These are phyloP conservation scores for Thymelicus lineola DNA, from an alignment of 2,888 invertebrate genomes.

Conservation along the genomic window DNA sequence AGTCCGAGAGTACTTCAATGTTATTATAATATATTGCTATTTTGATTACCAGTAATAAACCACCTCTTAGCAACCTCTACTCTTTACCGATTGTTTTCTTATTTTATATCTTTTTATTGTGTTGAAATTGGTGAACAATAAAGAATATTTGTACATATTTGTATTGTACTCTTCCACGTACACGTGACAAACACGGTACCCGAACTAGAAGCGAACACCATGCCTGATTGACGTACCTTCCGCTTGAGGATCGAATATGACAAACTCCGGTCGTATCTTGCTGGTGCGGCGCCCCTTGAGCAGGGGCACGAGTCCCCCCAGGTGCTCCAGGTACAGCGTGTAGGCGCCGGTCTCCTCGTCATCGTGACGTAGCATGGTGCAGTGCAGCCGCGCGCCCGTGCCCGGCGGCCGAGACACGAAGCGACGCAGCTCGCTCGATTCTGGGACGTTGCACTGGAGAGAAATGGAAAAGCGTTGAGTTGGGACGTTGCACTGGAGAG, in stretches of 20 bases:
- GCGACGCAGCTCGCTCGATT: conserved; percentile 93
- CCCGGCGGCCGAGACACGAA: conserved; percentile 96
- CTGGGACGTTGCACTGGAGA: conserved; percentile 96
- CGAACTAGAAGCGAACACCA: too few relatives aligned
- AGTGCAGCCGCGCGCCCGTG: conserved; percentile 95
- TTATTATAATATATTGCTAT: too few relatives aligned
- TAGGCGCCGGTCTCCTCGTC: conserved; percentile 93
- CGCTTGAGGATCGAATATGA: conserved; percentile 96
- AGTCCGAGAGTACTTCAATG: too few relatives aligned
- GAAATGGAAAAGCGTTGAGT: not conserved
- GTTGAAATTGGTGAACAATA: too few relatives aligned
- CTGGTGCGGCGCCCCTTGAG: conserved; percentile 98
- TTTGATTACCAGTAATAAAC: too few relatives aligned
- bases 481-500: not conserved
- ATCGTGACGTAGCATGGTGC: conserved; percentile 98
- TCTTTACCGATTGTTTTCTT: too few relatives aligned
- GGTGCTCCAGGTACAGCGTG: conserved; percentile 96
- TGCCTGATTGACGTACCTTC: conserved; percentile 82
- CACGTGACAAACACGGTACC: too few relatives aligned
- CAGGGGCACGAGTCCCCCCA: conserved; percentile 98
- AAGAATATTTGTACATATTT: too few relatives aligned
- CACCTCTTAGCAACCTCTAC: too few relatives aligned
- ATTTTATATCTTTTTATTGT: too few relatives aligned
- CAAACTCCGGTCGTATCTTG: conserved; percentile 98
- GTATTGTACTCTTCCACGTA: too few relatives aligned